Evolutionary conservation across 2,797 vertebrate genomes (phyloP).

Genomic region (Trichosurus vulpecula): DNA sequence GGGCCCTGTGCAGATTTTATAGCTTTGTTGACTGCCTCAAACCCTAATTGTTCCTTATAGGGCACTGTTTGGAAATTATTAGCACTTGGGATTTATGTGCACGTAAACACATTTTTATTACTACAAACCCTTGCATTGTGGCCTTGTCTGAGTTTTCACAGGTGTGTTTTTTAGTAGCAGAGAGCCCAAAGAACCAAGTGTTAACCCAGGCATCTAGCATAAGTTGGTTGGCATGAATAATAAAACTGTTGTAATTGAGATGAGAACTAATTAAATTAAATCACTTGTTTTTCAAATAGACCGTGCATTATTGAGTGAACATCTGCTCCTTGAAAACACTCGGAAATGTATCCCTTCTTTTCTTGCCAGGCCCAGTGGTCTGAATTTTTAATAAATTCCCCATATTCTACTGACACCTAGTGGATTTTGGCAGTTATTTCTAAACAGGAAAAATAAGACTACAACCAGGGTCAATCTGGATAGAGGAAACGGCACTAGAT

Average conservation of each 20-base stretch:
- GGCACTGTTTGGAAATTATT: constrained; percentile 27
- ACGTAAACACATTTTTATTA: constrained; percentile 10
- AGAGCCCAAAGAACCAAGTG: constrained; percentile 30
- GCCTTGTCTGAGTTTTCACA: constrained; percentile 5
- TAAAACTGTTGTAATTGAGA: constrained; percentile 59
- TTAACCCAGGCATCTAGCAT: constrained; percentile 53
- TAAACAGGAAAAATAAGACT: constrained; percentile 26
- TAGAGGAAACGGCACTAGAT: neutral
- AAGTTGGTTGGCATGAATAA: constrained; percentile 51
- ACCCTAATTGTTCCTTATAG: neutral
- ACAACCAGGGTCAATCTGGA: neutral
- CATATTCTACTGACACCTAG: constrained; percentile 82
- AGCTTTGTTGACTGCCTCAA: neutral
- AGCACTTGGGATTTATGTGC: neutral
- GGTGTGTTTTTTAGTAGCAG: neutral
- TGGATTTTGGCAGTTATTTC: constrained; percentile 57
- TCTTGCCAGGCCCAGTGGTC: neutral
- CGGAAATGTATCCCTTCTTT: neutral
- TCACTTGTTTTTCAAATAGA: constrained; percentile 72
- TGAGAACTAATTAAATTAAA: constrained; percentile 72
- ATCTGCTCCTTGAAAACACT: constrained; percentile 54
- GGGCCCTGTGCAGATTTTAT: neutral
- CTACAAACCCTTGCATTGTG: neutral
- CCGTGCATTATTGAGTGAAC: constrained; percentile 60
- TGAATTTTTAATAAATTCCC: constrained; percentile 49